phyloP scores from a whole-genome alignment of 2,797 vertebrate genomes.

The Carapus acus region DNA sequence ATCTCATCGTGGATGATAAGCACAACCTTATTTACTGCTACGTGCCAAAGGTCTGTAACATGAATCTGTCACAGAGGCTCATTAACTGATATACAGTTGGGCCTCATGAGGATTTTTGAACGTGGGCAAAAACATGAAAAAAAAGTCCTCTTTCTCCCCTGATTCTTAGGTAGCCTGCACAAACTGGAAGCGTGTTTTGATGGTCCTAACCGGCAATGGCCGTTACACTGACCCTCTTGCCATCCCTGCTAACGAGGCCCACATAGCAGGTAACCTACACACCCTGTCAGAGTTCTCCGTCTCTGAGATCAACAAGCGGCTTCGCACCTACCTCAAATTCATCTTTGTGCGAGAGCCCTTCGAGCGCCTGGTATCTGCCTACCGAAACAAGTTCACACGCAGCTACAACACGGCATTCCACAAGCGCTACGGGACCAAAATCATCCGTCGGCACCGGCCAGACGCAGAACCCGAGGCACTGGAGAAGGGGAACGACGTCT shows the following conservation, averaged over 20 bases:
- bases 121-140: background rate
- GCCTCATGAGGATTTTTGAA: background rate
- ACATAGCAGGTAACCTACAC: slow-evolving; percentile 80
- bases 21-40: slow-evolving; percentile 96
- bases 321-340: slow-evolving; percentile 92
- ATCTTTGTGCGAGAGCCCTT: slow-evolving; percentile 92
- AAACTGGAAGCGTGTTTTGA: slow-evolving; percentile 94
- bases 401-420: slow-evolving; percentile 92
- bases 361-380: slow-evolving; percentile 90
- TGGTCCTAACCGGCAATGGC: slow-evolving; percentile 83
- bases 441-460: slow-evolving; percentile 80
- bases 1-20: slow-evolving; percentile 90
- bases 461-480: slow-evolving; percentile 71
- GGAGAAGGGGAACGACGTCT: slow-evolving; percentile 80
- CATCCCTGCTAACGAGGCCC: slow-evolving; percentile 89
- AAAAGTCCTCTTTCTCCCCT: background rate
- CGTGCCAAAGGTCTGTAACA: slow-evolving; percentile 82
- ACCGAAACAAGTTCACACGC: slow-evolving; percentile 89
- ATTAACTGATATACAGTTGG: background rate
- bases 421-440: slow-evolving; percentile 87
- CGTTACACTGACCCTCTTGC: slow-evolving; percentile 77
- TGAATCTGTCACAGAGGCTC: no score
- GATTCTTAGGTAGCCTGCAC: slow-evolving; percentile 82
- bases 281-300: slow-evolving; percentile 83
- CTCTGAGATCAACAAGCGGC: slow-evolving; percentile 84